phyloP scores from a whole-genome alignment of 2,113 vertebrate genomes.

The Coracopsis vasa region DNA sequence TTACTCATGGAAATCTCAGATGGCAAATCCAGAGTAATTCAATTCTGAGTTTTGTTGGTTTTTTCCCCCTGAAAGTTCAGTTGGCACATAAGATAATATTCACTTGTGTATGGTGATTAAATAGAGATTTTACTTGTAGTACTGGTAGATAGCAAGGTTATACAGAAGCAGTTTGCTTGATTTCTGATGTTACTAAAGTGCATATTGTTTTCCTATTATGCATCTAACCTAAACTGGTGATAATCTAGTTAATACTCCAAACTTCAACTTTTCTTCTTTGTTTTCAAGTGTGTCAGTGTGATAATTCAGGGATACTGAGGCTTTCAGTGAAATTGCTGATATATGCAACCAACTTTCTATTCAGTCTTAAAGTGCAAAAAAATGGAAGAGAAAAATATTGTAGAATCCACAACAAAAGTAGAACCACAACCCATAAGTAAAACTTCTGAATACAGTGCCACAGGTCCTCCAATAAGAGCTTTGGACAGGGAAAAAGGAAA shows the following conservation, averaged over 20 bases:
- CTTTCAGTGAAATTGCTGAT: background rate
- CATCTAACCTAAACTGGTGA: background rate
- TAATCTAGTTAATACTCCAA: background rate
- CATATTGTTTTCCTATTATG: background rate
- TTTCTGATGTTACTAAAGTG: background rate
- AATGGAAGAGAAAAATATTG: background rate
- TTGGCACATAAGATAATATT: background rate
- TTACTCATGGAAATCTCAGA: background rate
- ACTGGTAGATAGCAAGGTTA: background rate
- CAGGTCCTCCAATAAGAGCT: background rate
- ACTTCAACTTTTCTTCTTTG: background rate
- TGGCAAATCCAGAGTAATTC: background rate
- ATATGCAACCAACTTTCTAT: background rate
- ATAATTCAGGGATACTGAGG: background rate
- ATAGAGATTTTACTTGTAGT: background rate
- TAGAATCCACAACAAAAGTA: background rate
- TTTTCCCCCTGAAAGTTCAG: background rate
- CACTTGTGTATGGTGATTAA: background rate
- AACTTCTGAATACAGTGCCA: background rate
- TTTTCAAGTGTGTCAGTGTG: background rate
- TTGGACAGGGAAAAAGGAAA: background rate
- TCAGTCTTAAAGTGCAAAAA: background rate
- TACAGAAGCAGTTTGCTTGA: background rate
- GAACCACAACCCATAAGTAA: background rate
- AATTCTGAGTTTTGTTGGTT: rapidly evolving